Evolutionary conservation across 2,113 vertebrate genomes (phyloP).

Genomic region (Hemibagrus wyckioides): DNA sequence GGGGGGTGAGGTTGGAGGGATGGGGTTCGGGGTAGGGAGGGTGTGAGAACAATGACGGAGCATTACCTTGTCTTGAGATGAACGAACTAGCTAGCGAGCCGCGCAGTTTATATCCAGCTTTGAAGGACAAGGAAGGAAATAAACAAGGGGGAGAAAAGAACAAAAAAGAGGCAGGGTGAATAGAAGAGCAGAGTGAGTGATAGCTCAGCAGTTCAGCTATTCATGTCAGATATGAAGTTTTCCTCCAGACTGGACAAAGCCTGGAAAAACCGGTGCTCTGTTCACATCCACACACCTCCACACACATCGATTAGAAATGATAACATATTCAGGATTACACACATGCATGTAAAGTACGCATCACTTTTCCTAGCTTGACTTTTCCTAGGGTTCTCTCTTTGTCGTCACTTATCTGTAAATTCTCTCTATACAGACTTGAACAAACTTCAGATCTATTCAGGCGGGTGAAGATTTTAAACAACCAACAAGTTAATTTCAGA

Average conservation of each 20-base stretch:
- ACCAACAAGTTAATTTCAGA: not conserved
- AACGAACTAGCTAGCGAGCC: conserved; percentile 82
- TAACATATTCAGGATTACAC: not conserved
- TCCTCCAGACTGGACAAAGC: conserved; percentile 26
- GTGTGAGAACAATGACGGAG: conserved; percentile 60
- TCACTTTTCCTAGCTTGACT: not conserved
- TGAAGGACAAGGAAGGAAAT: conserved; percentile 59
- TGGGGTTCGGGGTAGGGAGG: conserved; percentile 52
- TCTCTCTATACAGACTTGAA: not conserved
- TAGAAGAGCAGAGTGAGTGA: conserved; percentile 55
- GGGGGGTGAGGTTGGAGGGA: conserved; percentile 53
- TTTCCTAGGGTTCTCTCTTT: not conserved
- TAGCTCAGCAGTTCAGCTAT: conserved; percentile 58
- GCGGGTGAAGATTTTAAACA: not conserved
- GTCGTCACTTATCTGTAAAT: not conserved
- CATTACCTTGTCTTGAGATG: conserved; percentile 83
- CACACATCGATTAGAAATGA: conserved; percentile 19
- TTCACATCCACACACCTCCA: conserved; percentile 49
- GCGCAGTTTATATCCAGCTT: conserved; percentile 82
- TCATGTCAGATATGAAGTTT: conserved; percentile 49
- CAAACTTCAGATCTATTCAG: not conserved
- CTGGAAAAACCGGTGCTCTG: conserved; percentile 41
- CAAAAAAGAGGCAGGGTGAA: conserved; percentile 63
- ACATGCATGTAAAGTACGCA: not conserved
- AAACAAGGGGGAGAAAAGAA: conserved; percentile 52